Percentiles rank a stretch among this genome's conserved stretches.
Conservation (phyloP, 2,888 invertebrate species). For the Axea sp. region DNA sequence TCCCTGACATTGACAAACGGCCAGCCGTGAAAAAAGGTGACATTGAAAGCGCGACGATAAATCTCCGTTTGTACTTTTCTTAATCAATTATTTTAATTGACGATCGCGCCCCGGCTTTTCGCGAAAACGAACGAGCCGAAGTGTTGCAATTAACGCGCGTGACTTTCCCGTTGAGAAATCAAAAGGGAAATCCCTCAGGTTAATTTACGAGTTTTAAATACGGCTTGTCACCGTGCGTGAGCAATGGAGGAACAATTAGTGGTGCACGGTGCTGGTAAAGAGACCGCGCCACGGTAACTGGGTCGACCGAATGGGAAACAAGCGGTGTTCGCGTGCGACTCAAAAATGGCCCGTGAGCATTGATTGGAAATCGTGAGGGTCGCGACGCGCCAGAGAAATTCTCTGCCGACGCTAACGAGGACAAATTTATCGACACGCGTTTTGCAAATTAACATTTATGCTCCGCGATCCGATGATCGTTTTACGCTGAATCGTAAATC, state of each 20-base stretch:
- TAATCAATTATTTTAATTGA: slow-evolving; percentile 10
- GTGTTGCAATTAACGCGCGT: slow-evolving; percentile 22
- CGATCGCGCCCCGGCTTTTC: neutral
- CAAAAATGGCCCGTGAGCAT: slow-evolving; percentile 33
- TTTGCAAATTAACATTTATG: slow-evolving; percentile 47
- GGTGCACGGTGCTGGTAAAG: slow-evolving; percentile 9
- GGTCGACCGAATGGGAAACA: slow-evolving; percentile 44
- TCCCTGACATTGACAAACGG: slow-evolving; percentile 22
- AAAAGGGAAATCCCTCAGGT: slow-evolving; percentile 11
- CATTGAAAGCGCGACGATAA: slow-evolving; percentile 23
- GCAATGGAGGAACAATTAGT: slow-evolving; percentile 28
- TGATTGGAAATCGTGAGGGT: slow-evolving; percentile 43
- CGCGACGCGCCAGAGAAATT: slow-evolving; percentile 42
- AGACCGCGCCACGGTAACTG: too few relatives aligned
- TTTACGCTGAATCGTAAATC: slow-evolving; percentile 36
- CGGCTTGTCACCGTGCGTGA: slow-evolving; percentile 17
- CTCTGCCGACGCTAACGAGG: slow-evolving; percentile 43
- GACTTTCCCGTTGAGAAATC: slow-evolving; percentile 28
- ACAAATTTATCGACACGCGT: slow-evolving; percentile 46
- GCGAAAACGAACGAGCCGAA: slow-evolving; percentile 2
- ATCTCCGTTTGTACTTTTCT: slow-evolving; percentile 14
- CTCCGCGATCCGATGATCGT: slow-evolving; percentile 13
- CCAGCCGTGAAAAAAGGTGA: slow-evolving; percentile 6
- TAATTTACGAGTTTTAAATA: slow-evolving; percentile 6
- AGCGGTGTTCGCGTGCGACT: slow-evolving; percentile 14